Conservation (phyloP, 2,797 vertebrate genomes). For the Propithecus perrieri region DNA sequence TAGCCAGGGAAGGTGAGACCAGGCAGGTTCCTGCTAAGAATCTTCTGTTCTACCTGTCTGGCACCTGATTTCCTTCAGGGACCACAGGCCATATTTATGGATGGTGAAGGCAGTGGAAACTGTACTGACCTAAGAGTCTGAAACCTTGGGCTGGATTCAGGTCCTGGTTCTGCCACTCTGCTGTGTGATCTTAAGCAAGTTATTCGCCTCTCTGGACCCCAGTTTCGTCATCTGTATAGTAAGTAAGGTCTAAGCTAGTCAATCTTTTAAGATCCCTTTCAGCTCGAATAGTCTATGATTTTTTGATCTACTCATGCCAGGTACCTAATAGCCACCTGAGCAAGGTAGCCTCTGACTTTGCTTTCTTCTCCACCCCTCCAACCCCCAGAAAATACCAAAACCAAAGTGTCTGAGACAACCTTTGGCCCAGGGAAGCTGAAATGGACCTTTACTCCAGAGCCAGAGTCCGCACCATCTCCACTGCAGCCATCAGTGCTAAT, state of each 20-base stretch:
- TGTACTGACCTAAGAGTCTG: neutral
- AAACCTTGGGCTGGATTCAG: slow-evolving; percentile 22
- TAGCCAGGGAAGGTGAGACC: neutral
- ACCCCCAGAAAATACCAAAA: slow-evolving; percentile 25
- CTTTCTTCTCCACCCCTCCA: neutral
- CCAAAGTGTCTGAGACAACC: slow-evolving; percentile 44
- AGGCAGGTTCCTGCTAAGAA: neutral
- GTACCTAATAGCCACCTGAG: slow-evolving; percentile 1
- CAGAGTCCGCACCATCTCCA: slow-evolving; percentile 43
- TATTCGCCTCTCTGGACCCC: neutral
- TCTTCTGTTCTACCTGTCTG: neutral
- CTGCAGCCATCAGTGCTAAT: slow-evolving; percentile 47
- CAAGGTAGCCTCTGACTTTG: neutral
- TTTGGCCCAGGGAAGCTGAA: slow-evolving; percentile 55
- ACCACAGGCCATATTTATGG: neutral
- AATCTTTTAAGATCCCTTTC: slow-evolving; percentile 41
- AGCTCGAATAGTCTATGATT: neutral
- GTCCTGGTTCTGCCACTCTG: slow-evolving; percentile 8
- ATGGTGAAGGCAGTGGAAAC: neutral
- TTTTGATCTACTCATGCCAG: neutral
- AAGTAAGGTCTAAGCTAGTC: neutral
- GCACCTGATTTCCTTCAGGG: slow-evolving; percentile 1
- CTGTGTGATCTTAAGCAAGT: slow-evolving; percentile 13
- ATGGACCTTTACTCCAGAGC: slow-evolving; percentile 62
- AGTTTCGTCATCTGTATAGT: slow-evolving; percentile 19